Evolutionary conservation across 2,888 invertebrate species (phyloP).

Genomic region (Cylloceria caligata): DNA sequence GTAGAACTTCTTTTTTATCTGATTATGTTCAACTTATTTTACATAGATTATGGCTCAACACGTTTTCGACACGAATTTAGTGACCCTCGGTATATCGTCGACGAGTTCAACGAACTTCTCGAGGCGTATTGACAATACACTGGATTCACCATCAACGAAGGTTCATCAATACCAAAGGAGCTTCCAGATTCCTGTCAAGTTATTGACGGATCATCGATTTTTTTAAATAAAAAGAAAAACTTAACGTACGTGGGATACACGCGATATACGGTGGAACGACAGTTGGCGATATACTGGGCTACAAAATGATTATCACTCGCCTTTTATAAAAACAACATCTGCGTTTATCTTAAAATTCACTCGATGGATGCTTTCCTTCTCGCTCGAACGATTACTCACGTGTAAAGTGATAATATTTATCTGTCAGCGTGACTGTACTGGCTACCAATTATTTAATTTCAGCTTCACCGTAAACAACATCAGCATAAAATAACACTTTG

Average conservation of each 20-base stretch:
- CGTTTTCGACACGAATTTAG: too few species aligned
- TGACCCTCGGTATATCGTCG: too few species aligned
- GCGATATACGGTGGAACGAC: background rate
- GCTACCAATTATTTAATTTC: background rate
- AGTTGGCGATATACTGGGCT: conserved; percentile 9
- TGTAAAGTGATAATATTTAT: conserved; percentile 42
- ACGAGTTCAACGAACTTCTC: background rate
- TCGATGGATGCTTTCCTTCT: background rate
- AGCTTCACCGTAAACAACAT: background rate
- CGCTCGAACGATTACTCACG: conserved; percentile 41
- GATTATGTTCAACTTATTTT: too few species aligned
- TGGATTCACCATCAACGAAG: background rate
- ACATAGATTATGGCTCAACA: too few species aligned
- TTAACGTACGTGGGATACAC: background rate
- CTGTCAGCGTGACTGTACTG: conserved; percentile 13
- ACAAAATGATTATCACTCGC: conserved; percentile 3
- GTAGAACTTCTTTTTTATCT: too few species aligned
- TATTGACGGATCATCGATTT: background rate
- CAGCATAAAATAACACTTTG: background rate
- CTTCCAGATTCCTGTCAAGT: background rate
- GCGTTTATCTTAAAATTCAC: conserved; percentile 34
- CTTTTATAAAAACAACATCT: background rate
- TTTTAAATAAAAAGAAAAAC: background rate
- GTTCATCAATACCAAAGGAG: background rate
- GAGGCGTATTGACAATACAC: background rate